A percentile compares a stretch with the other conserved stretches of the same genome.
phyloP scores from a whole-genome alignment of 2,113 vertebrate species.

The Varanus komodoensis region DNA sequence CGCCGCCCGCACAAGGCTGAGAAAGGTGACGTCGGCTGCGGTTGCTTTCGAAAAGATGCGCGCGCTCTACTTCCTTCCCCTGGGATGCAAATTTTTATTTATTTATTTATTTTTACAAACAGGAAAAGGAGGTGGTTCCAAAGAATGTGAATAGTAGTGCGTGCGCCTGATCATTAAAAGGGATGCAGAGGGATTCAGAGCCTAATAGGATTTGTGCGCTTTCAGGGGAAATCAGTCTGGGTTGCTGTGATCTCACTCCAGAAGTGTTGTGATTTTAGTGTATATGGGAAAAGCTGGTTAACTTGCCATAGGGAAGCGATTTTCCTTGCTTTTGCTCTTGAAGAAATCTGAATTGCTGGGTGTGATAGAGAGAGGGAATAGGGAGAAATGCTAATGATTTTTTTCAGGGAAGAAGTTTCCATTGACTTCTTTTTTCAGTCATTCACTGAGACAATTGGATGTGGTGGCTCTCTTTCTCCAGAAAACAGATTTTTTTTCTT shows the following conservation, averaged over 20 bases:
- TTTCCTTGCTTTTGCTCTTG: neutral
- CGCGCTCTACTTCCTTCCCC: neutral
- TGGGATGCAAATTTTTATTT: too few species aligned
- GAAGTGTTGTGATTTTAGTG: neutral
- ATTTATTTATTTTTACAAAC: neutral
- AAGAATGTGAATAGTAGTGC: too few species aligned
- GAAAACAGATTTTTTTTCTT: too few species aligned
- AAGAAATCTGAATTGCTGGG: neutral
- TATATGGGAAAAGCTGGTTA: neutral
- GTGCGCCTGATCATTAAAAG: neutral
- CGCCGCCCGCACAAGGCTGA: neutral
- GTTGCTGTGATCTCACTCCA: too few species aligned
- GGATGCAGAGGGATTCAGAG: neutral
- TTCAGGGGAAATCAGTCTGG: neutral
- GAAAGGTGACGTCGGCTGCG: conserved; percentile 20
- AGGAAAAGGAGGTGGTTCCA: neutral
- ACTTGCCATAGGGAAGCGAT: neutral
- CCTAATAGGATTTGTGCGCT: neutral
- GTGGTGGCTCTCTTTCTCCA: neutral
- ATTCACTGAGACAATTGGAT: too few species aligned
- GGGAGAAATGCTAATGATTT: too few species aligned
- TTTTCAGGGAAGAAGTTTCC: too few species aligned
- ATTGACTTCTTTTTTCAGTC: too few species aligned
- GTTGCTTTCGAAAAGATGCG: too few species aligned
- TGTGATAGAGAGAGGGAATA: neutral